Base-by-base conservation (phyloP, 2,888 invertebrate genomes). In the Melanchra persicariae region DNA sequence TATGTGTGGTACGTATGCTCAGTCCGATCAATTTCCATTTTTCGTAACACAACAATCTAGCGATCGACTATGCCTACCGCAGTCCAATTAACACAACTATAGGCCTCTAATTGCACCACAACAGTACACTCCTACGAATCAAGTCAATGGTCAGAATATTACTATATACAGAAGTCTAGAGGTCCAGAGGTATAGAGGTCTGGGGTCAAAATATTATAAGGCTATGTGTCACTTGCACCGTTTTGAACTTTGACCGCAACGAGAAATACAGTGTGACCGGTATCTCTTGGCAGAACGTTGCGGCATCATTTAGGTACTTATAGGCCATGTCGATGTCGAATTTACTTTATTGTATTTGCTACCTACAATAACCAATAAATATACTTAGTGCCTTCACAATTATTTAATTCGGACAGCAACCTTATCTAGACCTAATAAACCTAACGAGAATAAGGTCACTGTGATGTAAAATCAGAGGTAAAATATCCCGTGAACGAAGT, bases 181-280 rank as follows among this genome's bases (percentile, higher is more conserved):
- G 5, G 40, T 19, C 6, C 59, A n/a, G n/a, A 49, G 49, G 34
- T 47, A n/a, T 17, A n/a, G n/a, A 49, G 49, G 34, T 47, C 26
- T 17, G 19, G 37, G 51, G 57, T 75, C 58, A 63, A 34, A 54
- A 60, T 40, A 17, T 70, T 51, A 52, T 1, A 51, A 62, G 57
- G 70, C 62, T 26, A 22, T 12, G 34, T 77, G 71, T 54, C 47
- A 43, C 52, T 40, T n/a, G 57, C 51, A 54, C 47, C 12, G 43
- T 26, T 54, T 77, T 71, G 58, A 75, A 54, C 77, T 75, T 49
- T 77, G 54, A 59, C 58, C 72, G 54, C 30, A 2, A 24, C 43
- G 10, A 49, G 58, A 63, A 59, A 40, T 74, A 66, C 51, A 40
- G 22, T 45, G 51, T 67, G 51, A 45, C 51, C 22, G 45, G 57